These are phyloP conservation scores for Saiga tatarica DNA, from an alignment of 2,113 vertebrate species.

Conservation along the genomic window DNA sequence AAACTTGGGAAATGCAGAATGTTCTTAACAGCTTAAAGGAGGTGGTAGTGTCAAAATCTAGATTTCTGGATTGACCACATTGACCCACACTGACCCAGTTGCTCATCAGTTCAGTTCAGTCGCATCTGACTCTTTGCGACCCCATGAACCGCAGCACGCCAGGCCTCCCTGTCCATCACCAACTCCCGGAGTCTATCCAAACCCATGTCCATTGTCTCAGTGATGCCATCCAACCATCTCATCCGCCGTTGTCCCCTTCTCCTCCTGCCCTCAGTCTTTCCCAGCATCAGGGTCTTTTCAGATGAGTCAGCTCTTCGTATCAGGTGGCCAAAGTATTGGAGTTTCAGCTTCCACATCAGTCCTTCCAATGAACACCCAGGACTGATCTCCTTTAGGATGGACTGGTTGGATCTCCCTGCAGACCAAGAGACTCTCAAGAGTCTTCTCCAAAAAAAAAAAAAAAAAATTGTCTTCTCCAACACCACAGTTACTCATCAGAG, in stretches of 20 bases:
- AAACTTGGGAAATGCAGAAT: neutral
- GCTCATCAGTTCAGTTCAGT: neutral
- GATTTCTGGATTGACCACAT: neutral
- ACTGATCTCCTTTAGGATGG: neutral
- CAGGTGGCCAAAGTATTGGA: neutral
- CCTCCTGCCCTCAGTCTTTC: neutral
- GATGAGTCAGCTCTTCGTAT: neutral
- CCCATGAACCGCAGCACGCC: fast-evolving
- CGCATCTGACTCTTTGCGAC: fast-evolving
- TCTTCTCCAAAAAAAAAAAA: neutral
- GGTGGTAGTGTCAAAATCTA: neutral
- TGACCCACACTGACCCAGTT: neutral
- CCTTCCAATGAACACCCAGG: neutral
- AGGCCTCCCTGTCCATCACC: neutral
- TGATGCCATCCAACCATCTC: neutral
- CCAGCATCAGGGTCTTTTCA: neutral
- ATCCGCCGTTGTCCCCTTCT: neutral
- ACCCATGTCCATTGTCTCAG: neutral
- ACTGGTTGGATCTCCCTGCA: neutral
- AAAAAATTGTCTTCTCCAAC: neutral
- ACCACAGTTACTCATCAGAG: neutral
- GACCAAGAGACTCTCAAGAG: neutral
- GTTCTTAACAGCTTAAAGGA: neutral
- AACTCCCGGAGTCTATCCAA: neutral
- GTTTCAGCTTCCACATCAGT: neutral